Evolutionary conservation across 2,113 vertebrate genomes (phyloP).

Genomic region (Raphicerus campestris): DNA sequence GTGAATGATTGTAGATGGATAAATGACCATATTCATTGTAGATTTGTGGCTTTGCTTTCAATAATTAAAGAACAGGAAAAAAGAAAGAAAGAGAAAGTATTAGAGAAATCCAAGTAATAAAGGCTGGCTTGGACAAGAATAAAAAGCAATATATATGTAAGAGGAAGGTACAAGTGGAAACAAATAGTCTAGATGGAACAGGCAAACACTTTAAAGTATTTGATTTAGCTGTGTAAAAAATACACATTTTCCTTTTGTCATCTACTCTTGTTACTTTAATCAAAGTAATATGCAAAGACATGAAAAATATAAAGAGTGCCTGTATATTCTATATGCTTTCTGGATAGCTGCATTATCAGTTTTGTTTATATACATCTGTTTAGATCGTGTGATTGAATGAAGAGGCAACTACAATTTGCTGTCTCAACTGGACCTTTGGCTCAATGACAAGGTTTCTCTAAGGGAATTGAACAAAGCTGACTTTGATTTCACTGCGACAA

Average conservation of each 20-base stretch:
- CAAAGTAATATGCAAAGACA: neutral
- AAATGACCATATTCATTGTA: neutral
- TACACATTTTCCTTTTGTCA: neutral
- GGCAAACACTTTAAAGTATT: neutral
- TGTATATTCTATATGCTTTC: neutral
- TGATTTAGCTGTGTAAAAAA: neutral
- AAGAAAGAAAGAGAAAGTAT: neutral
- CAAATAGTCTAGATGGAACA: neutral
- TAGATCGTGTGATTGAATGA: neutral
- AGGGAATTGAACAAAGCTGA: conserved; percentile 69
- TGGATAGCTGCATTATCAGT: neutral
- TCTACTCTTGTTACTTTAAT: neutral
- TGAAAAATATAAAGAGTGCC: neutral
- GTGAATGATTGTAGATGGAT: neutral
- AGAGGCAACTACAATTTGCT: neutral
- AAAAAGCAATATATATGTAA: neutral
- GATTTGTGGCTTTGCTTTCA: neutral
- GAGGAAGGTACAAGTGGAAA: neutral
- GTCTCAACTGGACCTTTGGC: conserved; percentile 36
- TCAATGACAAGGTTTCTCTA: conserved; percentile 58
- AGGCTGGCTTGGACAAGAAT: neutral
- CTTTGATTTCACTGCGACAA: conserved; percentile 77
- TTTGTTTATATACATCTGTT: neutral
- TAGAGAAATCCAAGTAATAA: neutral
- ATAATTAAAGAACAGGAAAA: neutral